Conservation (phyloP, 2,888 invertebrate species). For the Resseliella maxima region DNA sequence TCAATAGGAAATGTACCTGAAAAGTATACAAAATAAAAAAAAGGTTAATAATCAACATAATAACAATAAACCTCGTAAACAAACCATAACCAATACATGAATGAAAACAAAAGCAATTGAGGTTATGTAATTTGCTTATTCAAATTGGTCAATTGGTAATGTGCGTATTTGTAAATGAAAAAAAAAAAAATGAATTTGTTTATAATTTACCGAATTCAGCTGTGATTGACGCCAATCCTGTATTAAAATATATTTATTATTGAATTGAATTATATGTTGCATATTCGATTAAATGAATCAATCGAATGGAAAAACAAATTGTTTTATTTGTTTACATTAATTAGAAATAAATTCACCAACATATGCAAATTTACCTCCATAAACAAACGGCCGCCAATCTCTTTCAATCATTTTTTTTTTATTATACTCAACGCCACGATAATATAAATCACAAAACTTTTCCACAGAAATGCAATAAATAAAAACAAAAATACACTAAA, state of each 20-base stretch:
- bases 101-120: neutral
- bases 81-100: constrained; percentile 9
- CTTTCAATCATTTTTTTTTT: constrained; percentile 77
- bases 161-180: neutral
- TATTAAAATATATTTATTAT: no score
- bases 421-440: constrained; percentile 23
- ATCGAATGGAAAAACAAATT: neutral
- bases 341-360: neutral
- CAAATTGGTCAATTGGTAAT: neutral
- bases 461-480: neutral
- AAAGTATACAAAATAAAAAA: constrained; percentile 61
- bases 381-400: constrained; percentile 94
- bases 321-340: neutral
- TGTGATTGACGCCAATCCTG: constrained; percentile 82
- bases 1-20: constrained; percentile 96
- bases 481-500: no score
- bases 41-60: constrained; percentile 55
- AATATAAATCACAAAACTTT: neutral
- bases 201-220: constrained; percentile 87
- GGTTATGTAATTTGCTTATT: constrained; percentile 47
- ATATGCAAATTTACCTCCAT: constrained; percentile 82
- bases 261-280: neutral
- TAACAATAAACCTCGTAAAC: constrained; percentile 20
- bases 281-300: neutral
- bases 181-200: constrained; percentile 25